Evolutionary conservation across 2,113 vertebrate genomes (phyloP), one percentile per base, ranked within the genome.

Genomic region (Vulpes vulpes): DNA sequence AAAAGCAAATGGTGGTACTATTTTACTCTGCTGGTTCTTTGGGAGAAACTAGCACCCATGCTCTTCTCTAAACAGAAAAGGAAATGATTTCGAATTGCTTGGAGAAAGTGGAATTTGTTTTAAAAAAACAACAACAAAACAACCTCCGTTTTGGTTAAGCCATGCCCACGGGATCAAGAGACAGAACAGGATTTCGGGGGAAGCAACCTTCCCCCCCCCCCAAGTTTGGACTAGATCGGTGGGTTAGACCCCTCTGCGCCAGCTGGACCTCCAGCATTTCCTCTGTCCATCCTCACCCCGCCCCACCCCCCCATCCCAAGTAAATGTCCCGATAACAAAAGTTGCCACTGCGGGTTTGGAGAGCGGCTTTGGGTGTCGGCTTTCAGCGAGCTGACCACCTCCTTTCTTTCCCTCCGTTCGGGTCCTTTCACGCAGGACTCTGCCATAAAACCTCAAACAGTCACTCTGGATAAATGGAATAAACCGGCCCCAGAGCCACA

Each of bases 1-100:
- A 19, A 55, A 60, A 49, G 5, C 30, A 3, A 69, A 25, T 1
- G 27, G 27, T 7, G 32, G 1, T 1, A 10, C 5, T 15, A 0
- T 22, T 23, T 60, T 12, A 69, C n/a, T 20, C 35, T 3, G 17
- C 38, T 59, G 30, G 2, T 20, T 62, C 22, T 88, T 23, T 0
- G 19, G 87, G 80, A 64, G 71, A 74, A 82, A 74, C 32, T 1
- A 32, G 59, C 49, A 14, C 35, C 35, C 27, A 22, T 4, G 9
- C 32, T 60, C 60, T 60, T 87, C 62, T 43, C 84, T 59, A 25
- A 8, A 55, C 19, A 67, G 67, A 32, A 74, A 62, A 32, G 2
- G 67, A 43, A 78, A 53, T 1, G 10, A n/a, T 5, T 81, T 57
- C 8, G 0, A 25, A 19, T 89, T 59, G 43, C 57, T 38, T 23